Evolutionary conservation across 2,797 vertebrate species (phyloP).

Genomic region (Eremophila alpestris): DNA sequence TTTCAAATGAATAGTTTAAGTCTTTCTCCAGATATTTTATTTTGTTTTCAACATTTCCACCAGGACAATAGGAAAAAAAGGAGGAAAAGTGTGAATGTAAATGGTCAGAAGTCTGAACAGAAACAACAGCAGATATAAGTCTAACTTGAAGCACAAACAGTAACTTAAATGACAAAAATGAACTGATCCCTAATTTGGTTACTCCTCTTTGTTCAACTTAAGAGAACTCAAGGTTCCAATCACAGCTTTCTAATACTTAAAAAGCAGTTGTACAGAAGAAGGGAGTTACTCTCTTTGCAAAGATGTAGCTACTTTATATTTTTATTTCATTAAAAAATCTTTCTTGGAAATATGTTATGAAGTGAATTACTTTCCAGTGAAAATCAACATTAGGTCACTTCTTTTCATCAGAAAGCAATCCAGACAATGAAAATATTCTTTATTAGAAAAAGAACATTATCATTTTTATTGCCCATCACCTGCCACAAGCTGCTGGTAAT

Average conservation of each 20-base stretch:
- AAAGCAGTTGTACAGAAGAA: not conserved
- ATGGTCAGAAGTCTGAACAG: not conserved
- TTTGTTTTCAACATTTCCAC: not conserved
- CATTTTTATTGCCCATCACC: not conserved
- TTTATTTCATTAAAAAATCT: not conserved
- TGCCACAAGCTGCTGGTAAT: not conserved
- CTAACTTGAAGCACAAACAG: not conserved
- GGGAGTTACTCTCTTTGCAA: not conserved
- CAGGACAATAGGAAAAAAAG: not conserved
- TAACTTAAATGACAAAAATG: not conserved
- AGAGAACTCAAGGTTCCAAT: not conserved
- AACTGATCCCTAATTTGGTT: not conserved
- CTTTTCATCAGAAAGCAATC: not conserved
- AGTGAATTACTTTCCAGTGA: not conserved
- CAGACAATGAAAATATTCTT: not conserved
- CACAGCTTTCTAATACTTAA: not conserved
- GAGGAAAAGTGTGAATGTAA: not conserved
- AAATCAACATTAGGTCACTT: not conserved
- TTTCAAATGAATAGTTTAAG: not conserved
- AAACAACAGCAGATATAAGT: not conserved
- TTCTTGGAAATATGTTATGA: not conserved
- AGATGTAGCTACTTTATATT: not conserved
- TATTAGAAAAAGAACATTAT: not conserved
- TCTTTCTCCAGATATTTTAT: not conserved
- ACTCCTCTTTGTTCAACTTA: not conserved